Evolutionary conservation across 2,113 vertebrate genomes (phyloP), one percentile per base, ranked within the genome.

Genomic region (Indicator indicator): DNA sequence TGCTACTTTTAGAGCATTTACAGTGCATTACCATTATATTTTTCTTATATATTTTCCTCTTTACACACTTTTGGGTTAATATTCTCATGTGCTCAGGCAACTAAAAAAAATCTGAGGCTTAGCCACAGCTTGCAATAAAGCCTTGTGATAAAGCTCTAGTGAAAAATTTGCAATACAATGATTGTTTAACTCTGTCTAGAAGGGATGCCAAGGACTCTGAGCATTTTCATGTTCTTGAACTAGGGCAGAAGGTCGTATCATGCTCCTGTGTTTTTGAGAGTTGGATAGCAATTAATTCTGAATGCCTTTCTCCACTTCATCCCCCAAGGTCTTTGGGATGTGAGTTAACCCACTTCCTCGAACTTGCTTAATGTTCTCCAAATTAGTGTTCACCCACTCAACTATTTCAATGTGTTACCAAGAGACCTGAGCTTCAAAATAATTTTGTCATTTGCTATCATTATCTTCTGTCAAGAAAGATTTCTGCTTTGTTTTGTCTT

Each of bases 391-490:
- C 71, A 71, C 56, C 28, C 70, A 85, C 28, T 77, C 48, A 78
- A 52, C 40, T 59, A 77, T 94, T 92, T 91, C 65, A 88, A 48
- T 54, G 64, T 74, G 69, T 76, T 75, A 76, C 63, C 30, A 78
- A 48, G 73, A 86, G 12, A 80, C 65, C 55, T 82, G 55, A 77
- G 64, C 36, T 90, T 91, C 80, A 87, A 93, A 95, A 89, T 67
- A 42, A 75, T 89, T 82, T 77, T 90, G 55, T 65, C 55, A 58
- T 88, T 96, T 92, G 36, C 36, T 84, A 75, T 92, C n/a, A 93
- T 93, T 95, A 93, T 50, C 23, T 74, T 92, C 77, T 79, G 55
- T 50, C 83, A 72, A 80, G 58, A 86, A 86, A 88, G 46, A 1
- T 23, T 86, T 93, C 85, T 81, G 72, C 48, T 93, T 93, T 79